Base-by-base conservation (phyloP, 2,113 vertebrate species). In the Oceanodroma tethys region DNA sequence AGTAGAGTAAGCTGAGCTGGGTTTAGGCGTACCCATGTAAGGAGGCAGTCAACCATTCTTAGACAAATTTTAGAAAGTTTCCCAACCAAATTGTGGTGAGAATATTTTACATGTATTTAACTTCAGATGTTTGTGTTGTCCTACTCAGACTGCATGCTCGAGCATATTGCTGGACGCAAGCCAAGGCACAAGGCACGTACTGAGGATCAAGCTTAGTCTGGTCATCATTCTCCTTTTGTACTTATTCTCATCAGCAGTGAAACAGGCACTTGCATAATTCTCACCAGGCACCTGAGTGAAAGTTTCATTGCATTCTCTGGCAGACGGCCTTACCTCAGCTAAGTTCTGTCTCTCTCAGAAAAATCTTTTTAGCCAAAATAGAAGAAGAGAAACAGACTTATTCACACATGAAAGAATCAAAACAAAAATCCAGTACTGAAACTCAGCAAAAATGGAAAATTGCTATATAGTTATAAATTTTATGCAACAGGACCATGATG, bases 21-120 rank as follows among this genome's bases (percentile, higher is more conserved):
- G 30, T 43, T 68, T 83, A 68, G 36, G 21, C 0, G 1, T 34
- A 48, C 14, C 9, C 1, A 0, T 7, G 8, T 21, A 59, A 79
- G 60, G n/a, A 75, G 13, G 16, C 13, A 29, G 16, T 20, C 15
- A 38, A 22, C 17, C 1, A 0, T 19, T 73, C 12, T 62, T 59
- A 72, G 15, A 10, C 38, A 72, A 36, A 20, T 59, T 59, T 73
- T 79, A 62, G 18, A 42, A 48, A 55, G 66, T 18, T 59, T 79
- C 73, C n/a, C 52, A 74, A 16, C 3, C 1, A 3, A 86, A 88
- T 55, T 59, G 15, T 32, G 3, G 3, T 30, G 40, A 73, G 48
- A 68, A 40, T 86, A 43, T 71, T 93, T 65, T n/a, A 20, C 3
- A 25, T 2, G 22, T 21, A 36, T 19, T 79, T 67, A 63, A 63